A percentile compares a stretch with the other conserved stretches of the same genome.
phyloP scores from a whole-genome alignment of 2,888 invertebrate species.

The Heteromyza rotundicornis region DNA sequence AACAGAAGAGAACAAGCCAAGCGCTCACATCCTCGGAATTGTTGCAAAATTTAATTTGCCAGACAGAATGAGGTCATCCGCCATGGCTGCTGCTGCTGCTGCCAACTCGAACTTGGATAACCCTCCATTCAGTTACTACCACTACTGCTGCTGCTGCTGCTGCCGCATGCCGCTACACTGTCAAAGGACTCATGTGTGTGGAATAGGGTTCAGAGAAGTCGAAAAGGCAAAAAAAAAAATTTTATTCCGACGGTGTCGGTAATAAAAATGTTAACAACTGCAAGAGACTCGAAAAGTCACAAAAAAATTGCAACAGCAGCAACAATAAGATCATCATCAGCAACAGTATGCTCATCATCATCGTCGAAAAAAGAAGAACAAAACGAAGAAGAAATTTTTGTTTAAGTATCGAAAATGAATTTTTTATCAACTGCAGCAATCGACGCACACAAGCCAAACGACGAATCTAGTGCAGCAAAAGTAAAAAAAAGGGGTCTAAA shows the following conservation, averaged over 20 bases:
- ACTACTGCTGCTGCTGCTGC: background rate
- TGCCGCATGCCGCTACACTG: background rate
- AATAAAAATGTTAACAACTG: slow-evolving; percentile 8
- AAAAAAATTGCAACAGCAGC: background rate
- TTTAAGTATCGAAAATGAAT: slow-evolving; percentile 42
- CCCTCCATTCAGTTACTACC: background rate
- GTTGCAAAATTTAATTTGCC: background rate
- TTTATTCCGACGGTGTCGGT: background rate
- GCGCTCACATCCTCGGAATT: slow-evolving; percentile 1
- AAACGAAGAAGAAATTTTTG: background rate
- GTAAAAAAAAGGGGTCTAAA: no score
- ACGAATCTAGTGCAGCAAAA: no score
- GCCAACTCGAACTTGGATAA: background rate
- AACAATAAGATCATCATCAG: background rate
- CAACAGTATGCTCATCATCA: background rate
- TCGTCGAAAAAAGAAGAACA: background rate
- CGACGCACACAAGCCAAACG: no score
- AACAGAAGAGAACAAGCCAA: background rate
- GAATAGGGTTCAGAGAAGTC: background rate
- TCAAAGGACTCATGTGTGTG: slow-evolving; percentile 2
- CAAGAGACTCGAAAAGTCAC: background rate
- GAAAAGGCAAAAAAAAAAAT: background rate
- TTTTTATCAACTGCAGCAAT: slow-evolving; percentile 45
- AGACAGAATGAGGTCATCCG: slow-evolving; percentile 3
- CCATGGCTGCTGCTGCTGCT: background rate